These are phyloP conservation scores for Eulimnadia texana DNA, from an alignment of 1,140 invertebrate genomes.

Conservation along the genomic window DNA sequence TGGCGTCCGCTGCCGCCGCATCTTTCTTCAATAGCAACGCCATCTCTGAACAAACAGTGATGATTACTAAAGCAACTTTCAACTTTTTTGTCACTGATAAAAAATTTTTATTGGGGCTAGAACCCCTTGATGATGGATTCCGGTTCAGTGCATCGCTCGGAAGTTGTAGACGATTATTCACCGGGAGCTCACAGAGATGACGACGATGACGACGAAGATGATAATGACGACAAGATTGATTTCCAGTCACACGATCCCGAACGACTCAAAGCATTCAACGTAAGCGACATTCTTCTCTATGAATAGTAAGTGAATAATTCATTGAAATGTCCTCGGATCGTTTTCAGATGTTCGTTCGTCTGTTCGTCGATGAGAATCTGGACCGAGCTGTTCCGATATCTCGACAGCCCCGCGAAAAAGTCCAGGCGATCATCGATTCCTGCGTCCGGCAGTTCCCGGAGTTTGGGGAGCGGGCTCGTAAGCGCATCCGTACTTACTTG, in stretches of 20 bases:
- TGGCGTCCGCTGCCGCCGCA: not conserved
- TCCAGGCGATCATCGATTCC: slow-evolving; percentile 92
- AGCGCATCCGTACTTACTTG: slow-evolving; percentile 86
- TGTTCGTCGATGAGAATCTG: slow-evolving; percentile 93
- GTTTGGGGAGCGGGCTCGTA: slow-evolving; percentile 82
- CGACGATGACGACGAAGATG: slow-evolving; percentile 66
- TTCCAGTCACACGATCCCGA: slow-evolving; percentile 82
- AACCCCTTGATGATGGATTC: not conserved
- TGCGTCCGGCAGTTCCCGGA: slow-evolving; percentile 93
- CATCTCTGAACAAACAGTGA: not conserved
- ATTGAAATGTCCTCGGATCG: too few species aligned
- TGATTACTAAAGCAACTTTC: too few species aligned
- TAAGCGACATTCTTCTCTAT: slow-evolving; percentile 37
- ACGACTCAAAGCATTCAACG: slow-evolving; percentile 91
- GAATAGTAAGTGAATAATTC: too few species aligned
- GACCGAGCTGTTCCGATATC: slow-evolving; percentile 93
- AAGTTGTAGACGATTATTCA: slow-evolving; percentile 4
- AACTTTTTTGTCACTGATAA: too few species aligned
- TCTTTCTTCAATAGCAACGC: not conserved
- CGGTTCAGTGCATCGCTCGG: not conserved
- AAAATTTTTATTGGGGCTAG: not conserved
- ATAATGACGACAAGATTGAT: slow-evolving; percentile 75
- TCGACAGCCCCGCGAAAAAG: slow-evolving; percentile 94
- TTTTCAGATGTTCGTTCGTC: slow-evolving; percentile 88
- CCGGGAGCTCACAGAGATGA: slow-evolving; percentile 42